Conservation (phyloP, 2,113 vertebrate genomes). For the Callithrix jacchus region DNA sequence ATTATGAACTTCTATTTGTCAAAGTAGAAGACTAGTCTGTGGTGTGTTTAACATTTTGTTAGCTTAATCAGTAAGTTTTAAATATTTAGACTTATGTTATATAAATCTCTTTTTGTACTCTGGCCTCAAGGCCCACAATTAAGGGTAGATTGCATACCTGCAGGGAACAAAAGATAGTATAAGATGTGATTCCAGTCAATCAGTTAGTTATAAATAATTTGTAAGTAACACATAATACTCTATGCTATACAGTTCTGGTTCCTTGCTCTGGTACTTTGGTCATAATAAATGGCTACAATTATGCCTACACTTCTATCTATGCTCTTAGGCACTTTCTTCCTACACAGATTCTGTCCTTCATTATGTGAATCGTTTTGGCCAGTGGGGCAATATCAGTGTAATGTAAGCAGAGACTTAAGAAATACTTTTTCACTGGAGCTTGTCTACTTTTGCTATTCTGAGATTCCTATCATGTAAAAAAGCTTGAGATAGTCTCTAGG, state of each 20-base stretch:
- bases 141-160: background rate
- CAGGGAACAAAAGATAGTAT: background rate
- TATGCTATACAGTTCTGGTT: background rate
- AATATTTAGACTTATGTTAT: background rate
- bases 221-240: background rate
- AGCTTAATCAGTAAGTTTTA: background rate
- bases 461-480: background rate
- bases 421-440: background rate
- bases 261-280: background rate
- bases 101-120: background rate
- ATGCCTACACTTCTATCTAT: background rate
- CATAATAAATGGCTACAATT: background rate
- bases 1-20: background rate
- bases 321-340: background rate
- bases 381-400: background rate
- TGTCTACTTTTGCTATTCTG: background rate
- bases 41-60: background rate
- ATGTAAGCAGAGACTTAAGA: background rate
- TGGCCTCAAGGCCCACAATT: background rate
- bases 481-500: background rate
- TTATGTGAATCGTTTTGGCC: background rate
- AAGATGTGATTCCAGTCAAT: background rate
- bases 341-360: background rate
- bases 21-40: background rate
- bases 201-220: background rate